phyloP scores from a whole-genome alignment of 2,113 vertebrate genomes.

The Sphyrna mokarran region DNA sequence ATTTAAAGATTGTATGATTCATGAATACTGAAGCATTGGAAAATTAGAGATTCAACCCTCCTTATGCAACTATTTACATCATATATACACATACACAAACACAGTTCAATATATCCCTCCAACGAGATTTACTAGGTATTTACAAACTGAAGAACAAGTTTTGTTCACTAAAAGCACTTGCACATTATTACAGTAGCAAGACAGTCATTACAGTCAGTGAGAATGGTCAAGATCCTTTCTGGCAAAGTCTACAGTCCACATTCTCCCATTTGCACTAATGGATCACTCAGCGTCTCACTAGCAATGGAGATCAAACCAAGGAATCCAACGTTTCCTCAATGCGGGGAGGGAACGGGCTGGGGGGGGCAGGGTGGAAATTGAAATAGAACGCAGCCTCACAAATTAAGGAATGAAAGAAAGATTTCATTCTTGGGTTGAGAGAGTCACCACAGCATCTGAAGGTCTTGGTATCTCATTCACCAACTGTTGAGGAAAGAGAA shows the following conservation, averaged over 20 bases:
- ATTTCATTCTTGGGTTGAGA: not conserved
- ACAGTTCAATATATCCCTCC: not conserved
- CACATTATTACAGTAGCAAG: slow-evolving; percentile 34
- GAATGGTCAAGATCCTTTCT: not conserved
- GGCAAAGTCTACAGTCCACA: not conserved
- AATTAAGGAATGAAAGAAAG: not conserved
- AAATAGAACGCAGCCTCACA: not conserved
- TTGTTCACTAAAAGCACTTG: slow-evolving; percentile 37
- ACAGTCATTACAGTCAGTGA: slow-evolving; percentile 37
- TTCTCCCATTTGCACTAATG: not conserved
- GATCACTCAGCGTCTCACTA: not conserved
- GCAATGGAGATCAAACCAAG: slow-evolving; percentile 18
- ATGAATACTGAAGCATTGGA: not conserved
- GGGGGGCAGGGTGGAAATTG: not conserved
- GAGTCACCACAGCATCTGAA: not conserved
- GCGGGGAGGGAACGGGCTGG: not conserved
- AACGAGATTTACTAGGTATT: slow-evolving; percentile 35
- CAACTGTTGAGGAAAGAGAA: not conserved
- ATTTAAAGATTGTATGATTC: not conserved
- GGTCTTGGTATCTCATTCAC: not conserved
- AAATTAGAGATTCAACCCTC: not conserved
- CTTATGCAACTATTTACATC: slow-evolving; percentile 23
- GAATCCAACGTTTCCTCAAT: not conserved
- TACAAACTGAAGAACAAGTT: not conserved
- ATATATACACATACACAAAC: not conserved